phyloP scores from a whole-genome alignment of 2,797 vertebrate genomes.

The Menidia menidia region DNA sequence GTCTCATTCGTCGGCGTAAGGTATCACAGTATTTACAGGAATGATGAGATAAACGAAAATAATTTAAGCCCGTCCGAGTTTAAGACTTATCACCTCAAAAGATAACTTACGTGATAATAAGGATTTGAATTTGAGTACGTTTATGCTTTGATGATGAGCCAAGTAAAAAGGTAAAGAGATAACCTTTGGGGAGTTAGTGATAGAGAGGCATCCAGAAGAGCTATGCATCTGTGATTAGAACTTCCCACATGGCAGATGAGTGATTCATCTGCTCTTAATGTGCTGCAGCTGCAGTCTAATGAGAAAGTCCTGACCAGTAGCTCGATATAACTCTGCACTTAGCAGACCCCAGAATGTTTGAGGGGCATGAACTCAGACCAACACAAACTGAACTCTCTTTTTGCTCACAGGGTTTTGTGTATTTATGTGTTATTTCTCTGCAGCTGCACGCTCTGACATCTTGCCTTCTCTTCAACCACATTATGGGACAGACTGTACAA shows the following conservation, averaged over 20 bases:
- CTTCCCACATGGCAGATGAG: conserved; percentile 76
- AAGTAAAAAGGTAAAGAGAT: conserved; percentile 63
- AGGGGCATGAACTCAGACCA: not conserved
- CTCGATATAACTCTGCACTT: conserved; percentile 47
- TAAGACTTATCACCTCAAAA: conserved; percentile 37
- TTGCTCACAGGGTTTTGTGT: conserved; percentile 1
- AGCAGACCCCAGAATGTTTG: conserved; percentile 32
- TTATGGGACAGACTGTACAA: not conserved
- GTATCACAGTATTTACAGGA: conserved; percentile 40
- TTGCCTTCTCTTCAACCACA: not conserved
- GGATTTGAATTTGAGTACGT: conserved; percentile 40
- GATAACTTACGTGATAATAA: conserved; percentile 36
- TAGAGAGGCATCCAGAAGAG: conserved; percentile 65
- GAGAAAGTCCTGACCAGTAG: conserved; percentile 54
- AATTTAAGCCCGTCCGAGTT: conserved; percentile 41
- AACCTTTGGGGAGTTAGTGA: conserved; percentile 59
- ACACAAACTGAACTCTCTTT: not conserved
- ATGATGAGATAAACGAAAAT: conserved; percentile 25
- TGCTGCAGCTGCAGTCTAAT: conserved; percentile 82
- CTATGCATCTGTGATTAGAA: conserved; percentile 75
- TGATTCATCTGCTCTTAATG: conserved; percentile 82
- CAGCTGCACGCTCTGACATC: not conserved
- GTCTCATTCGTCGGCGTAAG: conserved; percentile 46
- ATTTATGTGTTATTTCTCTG: not conserved
- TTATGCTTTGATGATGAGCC: conserved; percentile 56